Percentiles rank a stretch among this genome's conserved stretches.
Evolutionary conservation across 2,888 invertebrate genomes (phyloP).

Genomic region (Tridacna gigas): DNA sequence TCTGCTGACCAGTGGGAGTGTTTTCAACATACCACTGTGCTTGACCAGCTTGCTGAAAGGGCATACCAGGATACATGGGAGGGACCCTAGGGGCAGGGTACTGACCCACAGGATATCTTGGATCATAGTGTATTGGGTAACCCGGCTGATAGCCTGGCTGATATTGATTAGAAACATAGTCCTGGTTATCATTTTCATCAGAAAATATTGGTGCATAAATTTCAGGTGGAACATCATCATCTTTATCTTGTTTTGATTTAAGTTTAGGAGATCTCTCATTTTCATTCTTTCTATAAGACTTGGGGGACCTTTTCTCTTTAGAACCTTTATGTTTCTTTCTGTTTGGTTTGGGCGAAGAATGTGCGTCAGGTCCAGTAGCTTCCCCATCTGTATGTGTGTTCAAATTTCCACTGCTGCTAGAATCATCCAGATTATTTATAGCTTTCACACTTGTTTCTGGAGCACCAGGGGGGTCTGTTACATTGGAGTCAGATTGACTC

Average conservation of each 20-base stretch:
- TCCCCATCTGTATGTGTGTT: constrained; percentile 61
- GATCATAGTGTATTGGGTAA: constrained; percentile 50
- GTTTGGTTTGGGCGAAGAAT: constrained; percentile 67
- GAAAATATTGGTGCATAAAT: constrained; percentile 77
- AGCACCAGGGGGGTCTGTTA: constrained; percentile 26
- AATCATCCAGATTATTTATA: constrained; percentile 6
- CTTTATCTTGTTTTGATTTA: constrained; percentile 29
- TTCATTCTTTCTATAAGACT: constrained; percentile 53
- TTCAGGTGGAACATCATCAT: constrained; percentile 73
- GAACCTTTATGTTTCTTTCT: constrained; percentile 59
- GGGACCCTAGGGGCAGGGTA: constrained; percentile 43
- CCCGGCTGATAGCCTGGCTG: constrained; percentile 62
- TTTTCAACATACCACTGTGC: constrained; percentile 76
- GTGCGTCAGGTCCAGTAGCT: constrained; percentile 63
- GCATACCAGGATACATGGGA: constrained; percentile 35
- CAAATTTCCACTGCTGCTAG: constrained; percentile 52
- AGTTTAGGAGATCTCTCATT: constrained; percentile 57
- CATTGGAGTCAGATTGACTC: constrained; percentile 28
- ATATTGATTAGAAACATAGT: constrained; percentile 56
- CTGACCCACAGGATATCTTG: constrained; percentile 46
- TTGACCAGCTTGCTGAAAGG: constrained; percentile 68
- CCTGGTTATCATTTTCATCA: constrained; percentile 63
- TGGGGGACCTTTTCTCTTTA: constrained; percentile 62
- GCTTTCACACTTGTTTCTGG: constrained; percentile 22
- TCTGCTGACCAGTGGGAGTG: constrained; percentile 65